Base-by-base conservation (phyloP, 2,888 invertebrate genomes). In the Lysandra coridon region DNA sequence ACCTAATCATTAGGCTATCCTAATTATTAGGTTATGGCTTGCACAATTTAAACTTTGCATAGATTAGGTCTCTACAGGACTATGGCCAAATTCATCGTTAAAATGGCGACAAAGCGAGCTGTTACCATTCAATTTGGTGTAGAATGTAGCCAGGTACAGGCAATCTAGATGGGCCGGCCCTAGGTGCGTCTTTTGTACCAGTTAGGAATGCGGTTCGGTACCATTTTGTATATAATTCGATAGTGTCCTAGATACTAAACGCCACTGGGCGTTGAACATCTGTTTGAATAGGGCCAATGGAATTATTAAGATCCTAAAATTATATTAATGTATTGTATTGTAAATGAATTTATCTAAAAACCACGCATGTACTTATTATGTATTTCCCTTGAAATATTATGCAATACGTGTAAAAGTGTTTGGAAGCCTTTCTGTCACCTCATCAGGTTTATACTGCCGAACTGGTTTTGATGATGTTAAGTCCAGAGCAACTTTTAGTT, bases 171-270 rank as follows among this genome's bases (percentile, higher is more conserved):
- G 75, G 44, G 75, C 49, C 23, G 75, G 75, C 49, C 75, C 44
- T 75, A 53, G 75, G 75, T 75, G 75, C 75, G 75, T 75, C 75
- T 75, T 69, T 69, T 69, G 44, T 49, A 44, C 23, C 49, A 75
- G 75, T 30, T 37, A 49, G 75, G 75, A 75, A 75, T 75, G 75
- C 49, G 49, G 75, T 44, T 75, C 2, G 75, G 49, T 75, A 49
- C 75, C 10, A 75, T 30, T 75, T 69, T 69, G 69, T 33, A 17
- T 69, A 69, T 69, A 69, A 69, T 69, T 69, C 33, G 14, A 69
- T 37, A 69, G 69, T 69, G 69, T 69, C 69, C 69, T 23, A 69
- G 69, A 69, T 69, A 33, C 33, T 69, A 57, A 57, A 57, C 57
- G 57, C 4, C 57, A 17, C 57, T 17, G 57, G 33, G 33, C 33